Evolutionary conservation across 2,888 invertebrate genomes (phyloP).

Genomic region (Empis stercorea): DNA sequence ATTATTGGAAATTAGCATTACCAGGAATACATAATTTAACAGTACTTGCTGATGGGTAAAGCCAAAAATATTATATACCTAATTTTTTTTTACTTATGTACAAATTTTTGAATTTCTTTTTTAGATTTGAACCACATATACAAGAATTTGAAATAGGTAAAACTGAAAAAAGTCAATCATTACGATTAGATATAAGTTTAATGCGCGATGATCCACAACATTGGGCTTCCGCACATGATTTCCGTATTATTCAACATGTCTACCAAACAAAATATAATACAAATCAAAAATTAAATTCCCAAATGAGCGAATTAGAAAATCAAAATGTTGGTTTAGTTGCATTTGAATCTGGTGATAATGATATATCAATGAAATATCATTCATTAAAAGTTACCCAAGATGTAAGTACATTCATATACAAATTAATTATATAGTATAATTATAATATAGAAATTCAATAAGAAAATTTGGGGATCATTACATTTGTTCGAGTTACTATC

Average conservation of each 20-base stretch:
- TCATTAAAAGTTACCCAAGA: constrained; percentile 60
- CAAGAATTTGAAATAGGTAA: constrained; percentile 35
- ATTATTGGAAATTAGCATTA: constrained; percentile 81
- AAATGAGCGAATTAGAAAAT: constrained; percentile 56
- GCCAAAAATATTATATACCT: constrained; percentile 11
- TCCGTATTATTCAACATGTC: constrained; percentile 54
- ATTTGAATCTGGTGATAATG: constrained; percentile 51
- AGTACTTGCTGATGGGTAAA: constrained; percentile 53
- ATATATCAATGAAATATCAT: constrained; percentile 50
- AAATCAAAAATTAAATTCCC: constrained; percentile 48
- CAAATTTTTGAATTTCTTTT: too few relatives aligned
- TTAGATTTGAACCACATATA: constrained; percentile 24
- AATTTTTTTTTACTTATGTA: background rate
- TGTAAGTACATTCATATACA: constrained; percentile 37
- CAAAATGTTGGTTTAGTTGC: constrained; percentile 53
- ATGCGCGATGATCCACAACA: constrained; percentile 68
- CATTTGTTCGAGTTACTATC: too few relatives aligned
- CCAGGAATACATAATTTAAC: constrained; percentile 79
- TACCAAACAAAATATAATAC: constrained; percentile 51
- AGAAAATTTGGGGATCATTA: too few relatives aligned
- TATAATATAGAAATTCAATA: too few relatives aligned
- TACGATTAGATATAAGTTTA: constrained; percentile 62
- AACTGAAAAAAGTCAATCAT: constrained; percentile 41
- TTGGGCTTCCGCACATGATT: constrained; percentile 76
- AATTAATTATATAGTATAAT: too few relatives aligned